A percentile compares a stretch with the other conserved stretches of the same genome.
These are phyloP conservation scores for Corapipo altera DNA, from an alignment of 2,113 vertebrate genomes.

Conservation along the genomic window DNA sequence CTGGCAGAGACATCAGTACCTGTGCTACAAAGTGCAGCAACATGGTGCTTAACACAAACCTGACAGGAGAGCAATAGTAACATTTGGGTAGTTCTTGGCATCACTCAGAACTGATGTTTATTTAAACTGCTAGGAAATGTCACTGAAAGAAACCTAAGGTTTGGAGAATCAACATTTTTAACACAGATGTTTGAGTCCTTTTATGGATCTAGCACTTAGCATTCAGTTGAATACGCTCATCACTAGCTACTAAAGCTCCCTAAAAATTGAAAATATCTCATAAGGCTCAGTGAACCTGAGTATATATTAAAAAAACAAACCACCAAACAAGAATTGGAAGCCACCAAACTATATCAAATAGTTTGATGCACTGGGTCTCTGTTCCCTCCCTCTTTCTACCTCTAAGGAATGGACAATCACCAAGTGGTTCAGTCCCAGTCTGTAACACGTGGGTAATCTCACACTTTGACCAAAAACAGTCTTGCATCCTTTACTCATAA, in stretches of 20 bases:
- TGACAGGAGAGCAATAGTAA: neutral
- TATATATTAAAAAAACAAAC: neutral
- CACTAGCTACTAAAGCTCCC: neutral
- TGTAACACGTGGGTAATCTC: neutral
- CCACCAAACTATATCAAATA: neutral
- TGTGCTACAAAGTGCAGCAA: neutral
- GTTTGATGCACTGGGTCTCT: fast-evolving
- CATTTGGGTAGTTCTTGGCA: neutral
- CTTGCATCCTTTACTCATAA: neutral
- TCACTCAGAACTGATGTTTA: neutral
- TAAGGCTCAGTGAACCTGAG: neutral
- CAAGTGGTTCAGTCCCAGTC: neutral
- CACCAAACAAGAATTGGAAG: neutral
- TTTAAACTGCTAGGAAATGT: neutral
- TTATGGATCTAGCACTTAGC: neutral
- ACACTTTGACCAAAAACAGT: neutral
- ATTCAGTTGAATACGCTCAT: neutral
- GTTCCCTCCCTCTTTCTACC: neutral
- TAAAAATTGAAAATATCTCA: neutral
- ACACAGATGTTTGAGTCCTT: neutral
- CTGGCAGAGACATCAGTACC: neutral
- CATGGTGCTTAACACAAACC: neutral
- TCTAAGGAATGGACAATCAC: neutral
- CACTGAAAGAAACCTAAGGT: neutral
- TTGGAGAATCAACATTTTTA: neutral